phyloP scores from a whole-genome alignment of 2,888 invertebrate genomes.

The Baccha elongata region DNA sequence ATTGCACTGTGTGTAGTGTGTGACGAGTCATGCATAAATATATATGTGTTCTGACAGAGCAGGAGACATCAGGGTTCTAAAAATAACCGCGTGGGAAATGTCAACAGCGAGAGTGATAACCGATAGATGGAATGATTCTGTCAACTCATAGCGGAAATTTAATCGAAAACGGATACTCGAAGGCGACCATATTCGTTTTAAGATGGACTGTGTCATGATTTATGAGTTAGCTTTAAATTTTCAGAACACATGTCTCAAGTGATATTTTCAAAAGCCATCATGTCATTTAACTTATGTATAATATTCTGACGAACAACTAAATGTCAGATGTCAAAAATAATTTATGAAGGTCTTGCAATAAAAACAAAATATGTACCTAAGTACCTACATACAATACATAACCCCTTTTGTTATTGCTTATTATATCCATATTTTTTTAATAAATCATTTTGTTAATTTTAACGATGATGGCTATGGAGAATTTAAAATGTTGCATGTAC shows the following conservation, averaged over 20 bases:
- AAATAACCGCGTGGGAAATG: slow-evolving; percentile 38
- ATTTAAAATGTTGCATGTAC: slow-evolving; percentile 1
- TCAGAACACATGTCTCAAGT: too few relatives aligned
- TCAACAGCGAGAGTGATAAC: not conserved
- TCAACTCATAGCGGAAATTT: not conserved
- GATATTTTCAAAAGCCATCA: too few relatives aligned
- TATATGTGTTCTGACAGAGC: slow-evolving; percentile 1
- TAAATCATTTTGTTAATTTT: slow-evolving; percentile 26
- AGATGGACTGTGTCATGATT: too few relatives aligned
- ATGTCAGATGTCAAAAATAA: not conserved
- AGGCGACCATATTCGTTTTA: too few relatives aligned
- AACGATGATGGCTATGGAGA: slow-evolving; percentile 6
- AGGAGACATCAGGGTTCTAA: not conserved
- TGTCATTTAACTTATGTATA: too few relatives aligned
- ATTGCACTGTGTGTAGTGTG: not conserved
- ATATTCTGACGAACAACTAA: too few relatives aligned
- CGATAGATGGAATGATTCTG: not conserved
- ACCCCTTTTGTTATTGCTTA: not conserved
- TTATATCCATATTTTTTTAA: not conserved
- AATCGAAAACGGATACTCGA: not conserved
- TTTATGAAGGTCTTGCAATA: not conserved
- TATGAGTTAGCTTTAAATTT: too few relatives aligned
- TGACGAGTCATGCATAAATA: not conserved
- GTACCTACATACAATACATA: too few relatives aligned
- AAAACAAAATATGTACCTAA: not conserved